Evolutionary conservation across 2,113 vertebrate genomes (phyloP).

Genomic region (Oenanthe oenanthe): DNA sequence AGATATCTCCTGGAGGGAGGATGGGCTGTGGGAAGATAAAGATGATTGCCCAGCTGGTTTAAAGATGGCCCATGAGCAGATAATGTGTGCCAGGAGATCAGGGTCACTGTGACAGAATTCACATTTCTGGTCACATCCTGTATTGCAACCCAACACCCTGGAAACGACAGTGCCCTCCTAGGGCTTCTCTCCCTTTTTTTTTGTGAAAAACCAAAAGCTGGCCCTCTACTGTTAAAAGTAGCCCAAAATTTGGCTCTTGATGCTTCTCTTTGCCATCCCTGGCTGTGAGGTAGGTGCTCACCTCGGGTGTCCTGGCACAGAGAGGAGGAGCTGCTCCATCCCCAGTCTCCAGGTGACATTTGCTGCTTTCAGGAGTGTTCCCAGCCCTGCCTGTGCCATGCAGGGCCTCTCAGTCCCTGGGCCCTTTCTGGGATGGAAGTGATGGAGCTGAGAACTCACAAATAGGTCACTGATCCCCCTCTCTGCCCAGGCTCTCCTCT

Average conservation of each 20-base stretch:
- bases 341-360: accelerated
- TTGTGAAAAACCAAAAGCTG: accelerated
- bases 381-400: background rate
- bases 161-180: background rate
- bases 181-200: background rate
- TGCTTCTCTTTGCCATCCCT: background rate
- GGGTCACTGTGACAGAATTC: too few species aligned
- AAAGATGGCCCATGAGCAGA: too few species aligned
- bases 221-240: background rate
- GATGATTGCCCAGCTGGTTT: too few species aligned
- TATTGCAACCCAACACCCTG: background rate
- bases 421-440: background rate
- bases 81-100: too few species aligned
- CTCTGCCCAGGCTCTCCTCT: background rate
- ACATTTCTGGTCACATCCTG: too few species aligned
- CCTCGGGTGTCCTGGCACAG: background rate
- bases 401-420: background rate
- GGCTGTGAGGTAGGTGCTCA: background rate
- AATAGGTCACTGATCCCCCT: background rate
- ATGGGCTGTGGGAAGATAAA: too few species aligned
- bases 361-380: background rate
- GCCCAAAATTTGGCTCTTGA: background rate
- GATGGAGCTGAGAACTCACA: background rate
- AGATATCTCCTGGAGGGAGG: too few species aligned
- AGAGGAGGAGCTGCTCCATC: accelerated